These are phyloP conservation scores for Caenorhabditis panamensis DNA, from an alignment of 2,888 invertebrate species.

Conservation along the genomic window DNA sequence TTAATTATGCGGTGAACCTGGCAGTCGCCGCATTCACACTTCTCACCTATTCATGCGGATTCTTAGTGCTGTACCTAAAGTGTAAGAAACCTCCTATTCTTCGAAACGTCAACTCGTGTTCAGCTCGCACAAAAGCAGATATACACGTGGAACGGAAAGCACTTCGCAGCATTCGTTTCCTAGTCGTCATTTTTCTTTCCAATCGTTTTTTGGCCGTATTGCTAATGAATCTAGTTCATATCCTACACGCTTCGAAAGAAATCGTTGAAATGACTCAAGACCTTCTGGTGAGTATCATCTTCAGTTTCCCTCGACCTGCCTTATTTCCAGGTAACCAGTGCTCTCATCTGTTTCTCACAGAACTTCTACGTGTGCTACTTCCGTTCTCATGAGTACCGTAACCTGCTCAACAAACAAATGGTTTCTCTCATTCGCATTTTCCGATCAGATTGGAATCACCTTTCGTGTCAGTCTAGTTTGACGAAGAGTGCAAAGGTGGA, in stretches of 20 bases:
- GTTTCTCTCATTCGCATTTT: not conserved
- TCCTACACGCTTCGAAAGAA: too few relatives aligned
- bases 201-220: constrained; percentile 5
- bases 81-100: not conserved
- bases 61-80: not conserved
- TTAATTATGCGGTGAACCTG: constrained; percentile 8
- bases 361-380: constrained; percentile 28
- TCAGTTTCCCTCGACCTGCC: too few relatives aligned
- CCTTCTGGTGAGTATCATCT: too few relatives aligned
- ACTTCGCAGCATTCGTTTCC: constrained; percentile 2
- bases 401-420: constrained; percentile 15
- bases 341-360: constrained; percentile 21
- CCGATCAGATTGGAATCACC: not conserved
- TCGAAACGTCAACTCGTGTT: not conserved
- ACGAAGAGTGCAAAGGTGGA: too few relatives aligned
- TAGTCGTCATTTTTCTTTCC: constrained; percentile 10
- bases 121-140: not conserved
- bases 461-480: too few relatives aligned
- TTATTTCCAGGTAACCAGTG: constrained; percentile 6
- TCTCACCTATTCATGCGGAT: not conserved
- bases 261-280: too few relatives aligned
- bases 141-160: constrained; percentile 11
- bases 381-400: constrained; percentile 19
- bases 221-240: too few relatives aligned
- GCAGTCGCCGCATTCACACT: not conserved